Conservation (phyloP, 2,113 vertebrate species). For the Tauraco erythrolophus region DNA sequence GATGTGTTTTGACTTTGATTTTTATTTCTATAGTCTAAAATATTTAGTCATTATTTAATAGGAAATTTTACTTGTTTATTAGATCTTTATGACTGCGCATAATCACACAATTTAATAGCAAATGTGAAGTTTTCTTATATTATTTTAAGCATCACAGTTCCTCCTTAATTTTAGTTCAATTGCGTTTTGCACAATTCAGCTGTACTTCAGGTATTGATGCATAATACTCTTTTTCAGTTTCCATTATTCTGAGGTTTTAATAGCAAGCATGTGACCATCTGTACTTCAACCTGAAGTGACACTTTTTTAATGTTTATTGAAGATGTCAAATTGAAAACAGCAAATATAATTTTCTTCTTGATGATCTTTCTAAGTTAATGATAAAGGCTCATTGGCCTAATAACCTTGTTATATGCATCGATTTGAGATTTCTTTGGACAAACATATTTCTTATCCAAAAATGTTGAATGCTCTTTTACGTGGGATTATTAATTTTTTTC, state of each 20-base stretch:
- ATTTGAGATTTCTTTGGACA: not conserved
- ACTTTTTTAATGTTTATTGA: not conserved
- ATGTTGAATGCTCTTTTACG: not conserved
- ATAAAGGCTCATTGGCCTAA: not conserved
- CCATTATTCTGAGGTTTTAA: not conserved
- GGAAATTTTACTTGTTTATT: not conserved
- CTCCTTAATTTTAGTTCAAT: not conserved
- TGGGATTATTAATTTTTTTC: not conserved
- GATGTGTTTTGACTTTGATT: not conserved
- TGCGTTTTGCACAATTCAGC: not conserved
- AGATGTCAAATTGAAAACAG: not conserved
- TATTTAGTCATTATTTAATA: not conserved
- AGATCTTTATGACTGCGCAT: not conserved
- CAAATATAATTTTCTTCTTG: not conserved
- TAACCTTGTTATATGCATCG: not conserved
- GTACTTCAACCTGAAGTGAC: not conserved
- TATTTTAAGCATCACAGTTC: not conserved
- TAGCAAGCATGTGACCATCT: not conserved
- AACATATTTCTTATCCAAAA: not conserved
- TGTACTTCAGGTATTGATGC: not conserved
- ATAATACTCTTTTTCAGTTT: not conserved
- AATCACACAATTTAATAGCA: not conserved
- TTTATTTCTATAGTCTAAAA: not conserved
- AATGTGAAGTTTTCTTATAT: not conserved
- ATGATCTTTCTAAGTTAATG: not conserved